Evolutionary conservation across 2,797 vertebrate genomes (phyloP).

Genomic region (Hoplostethus mediterraneus): DNA sequence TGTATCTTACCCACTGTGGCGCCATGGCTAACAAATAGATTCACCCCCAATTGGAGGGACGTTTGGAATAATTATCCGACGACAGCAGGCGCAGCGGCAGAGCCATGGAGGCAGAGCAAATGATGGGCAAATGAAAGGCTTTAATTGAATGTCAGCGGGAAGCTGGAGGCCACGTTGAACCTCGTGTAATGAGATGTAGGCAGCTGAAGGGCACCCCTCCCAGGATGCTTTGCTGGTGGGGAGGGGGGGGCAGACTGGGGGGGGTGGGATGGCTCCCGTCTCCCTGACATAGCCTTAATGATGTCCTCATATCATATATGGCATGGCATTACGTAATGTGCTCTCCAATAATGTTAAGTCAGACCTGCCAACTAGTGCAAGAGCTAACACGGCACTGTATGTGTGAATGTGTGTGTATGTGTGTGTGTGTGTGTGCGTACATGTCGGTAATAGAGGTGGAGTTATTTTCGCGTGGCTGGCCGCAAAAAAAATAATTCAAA

Average conservation of each 20-base stretch:
- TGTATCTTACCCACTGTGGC: conserved; percentile 17
- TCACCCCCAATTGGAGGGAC: conserved; percentile 53
- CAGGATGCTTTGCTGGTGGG: conserved; percentile 53
- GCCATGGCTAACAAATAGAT: conserved; percentile 46
- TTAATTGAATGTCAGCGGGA: conserved; percentile 78
- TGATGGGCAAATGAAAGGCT: conserved; percentile 66
- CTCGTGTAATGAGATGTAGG: conserved; percentile 65
- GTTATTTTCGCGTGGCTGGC: conserved; percentile 5
- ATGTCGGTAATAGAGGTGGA: background rate
- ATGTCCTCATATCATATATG: conserved; percentile 62
- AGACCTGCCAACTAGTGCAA: conserved; percentile 25
- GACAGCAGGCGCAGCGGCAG: conserved; percentile 56
- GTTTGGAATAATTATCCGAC: conserved; percentile 68
- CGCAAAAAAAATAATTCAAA: conserved; percentile 30
- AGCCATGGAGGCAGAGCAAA: conserved; percentile 55
- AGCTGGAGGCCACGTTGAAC: conserved; percentile 59
- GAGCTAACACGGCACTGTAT: conserved; percentile 14
- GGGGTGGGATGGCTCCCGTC: conserved; percentile 29
- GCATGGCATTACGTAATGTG: conserved; percentile 66
- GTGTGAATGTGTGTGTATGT: background rate
- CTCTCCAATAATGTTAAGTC: conserved; percentile 65
- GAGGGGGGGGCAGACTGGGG: conserved; percentile 26
- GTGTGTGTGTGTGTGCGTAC: conserved; percentile 5
- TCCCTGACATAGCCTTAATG: conserved; percentile 65
- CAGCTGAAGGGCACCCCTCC: conserved; percentile 69